phyloP scores from a whole-genome alignment of 2,888 invertebrate genomes.

The Caenorhabditis afra region DNA sequence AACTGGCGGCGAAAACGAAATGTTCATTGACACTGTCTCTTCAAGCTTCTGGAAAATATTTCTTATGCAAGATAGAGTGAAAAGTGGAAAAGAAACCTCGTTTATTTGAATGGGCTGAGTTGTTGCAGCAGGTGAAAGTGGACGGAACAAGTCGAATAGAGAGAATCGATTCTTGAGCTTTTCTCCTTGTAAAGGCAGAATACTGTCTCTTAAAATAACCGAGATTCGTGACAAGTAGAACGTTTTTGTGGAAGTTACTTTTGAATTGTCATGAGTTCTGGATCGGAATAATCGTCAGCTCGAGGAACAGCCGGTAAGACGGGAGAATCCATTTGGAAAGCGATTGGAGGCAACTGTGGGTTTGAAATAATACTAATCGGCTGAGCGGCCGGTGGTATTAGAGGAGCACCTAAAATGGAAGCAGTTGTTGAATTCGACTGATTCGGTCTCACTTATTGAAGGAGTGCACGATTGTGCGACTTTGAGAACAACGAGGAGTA shows the following conservation, averaged over 20 bases:
- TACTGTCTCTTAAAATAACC: slow-evolving; percentile 55
- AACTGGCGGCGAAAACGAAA: slow-evolving; percentile 67
- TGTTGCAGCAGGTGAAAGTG: slow-evolving; percentile 29
- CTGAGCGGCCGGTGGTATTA: slow-evolving; percentile 12
- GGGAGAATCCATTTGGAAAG: slow-evolving; percentile 44
- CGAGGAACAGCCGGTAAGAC: slow-evolving; percentile 10
- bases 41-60: slow-evolving; percentile 33
- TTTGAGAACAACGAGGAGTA: neutral
- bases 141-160: slow-evolving; percentile 63
- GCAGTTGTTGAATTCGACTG: neutral
- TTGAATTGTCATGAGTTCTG: slow-evolving; percentile 22
- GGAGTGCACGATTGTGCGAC: slow-evolving; percentile 22
- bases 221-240: too few relatives aligned
- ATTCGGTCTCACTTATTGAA: slow-evolving; percentile 16
- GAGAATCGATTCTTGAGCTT: slow-evolving; percentile 42
- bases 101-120: slow-evolving; percentile 37
- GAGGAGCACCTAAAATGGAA: slow-evolving; percentile 11
- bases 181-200: slow-evolving; percentile 33
- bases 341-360: slow-evolving; percentile 30
- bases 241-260: too few relatives aligned
- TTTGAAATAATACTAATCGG: slow-evolving; percentile 23
- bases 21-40: slow-evolving; percentile 21
- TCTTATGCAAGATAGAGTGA: too few relatives aligned
- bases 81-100: slow-evolving; percentile 10
- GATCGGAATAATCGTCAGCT: slow-evolving; percentile 33